Conservation (phyloP, 2,888 invertebrate species). For the Limenitis camilla region DNA sequence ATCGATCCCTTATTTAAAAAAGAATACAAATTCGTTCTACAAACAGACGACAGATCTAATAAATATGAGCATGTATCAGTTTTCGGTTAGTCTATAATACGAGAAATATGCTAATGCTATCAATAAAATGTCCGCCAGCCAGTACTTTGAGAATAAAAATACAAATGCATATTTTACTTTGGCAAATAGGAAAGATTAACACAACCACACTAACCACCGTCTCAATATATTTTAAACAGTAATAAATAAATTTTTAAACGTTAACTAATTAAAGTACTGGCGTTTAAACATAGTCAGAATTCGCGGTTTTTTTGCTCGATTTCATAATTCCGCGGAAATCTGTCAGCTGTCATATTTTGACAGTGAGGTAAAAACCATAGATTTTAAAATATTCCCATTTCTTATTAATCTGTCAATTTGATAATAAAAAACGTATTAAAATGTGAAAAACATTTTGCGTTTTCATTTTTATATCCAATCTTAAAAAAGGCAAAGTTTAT, state of each 20-base stretch:
- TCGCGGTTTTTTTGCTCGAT: constrained; percentile 25
- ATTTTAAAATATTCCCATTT: no score
- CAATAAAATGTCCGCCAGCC: constrained; percentile 42
- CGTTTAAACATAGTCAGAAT: constrained; percentile 33
- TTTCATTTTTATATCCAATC: no score
- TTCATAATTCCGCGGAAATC: not conserved
- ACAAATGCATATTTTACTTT: constrained; percentile 64
- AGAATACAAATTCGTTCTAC: no score
- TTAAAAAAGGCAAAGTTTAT: no score
- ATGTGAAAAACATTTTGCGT: no score
- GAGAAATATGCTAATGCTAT: constrained; percentile 52
- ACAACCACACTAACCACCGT: constrained; percentile 40
- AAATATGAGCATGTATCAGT: constrained; percentile 56
- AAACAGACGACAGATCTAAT: not conserved
- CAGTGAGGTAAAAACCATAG: no score
- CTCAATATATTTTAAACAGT: constrained; percentile 33
- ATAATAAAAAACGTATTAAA: no score
- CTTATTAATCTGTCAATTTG: no score
- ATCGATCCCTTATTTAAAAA: no score
- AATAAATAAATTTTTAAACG: constrained; percentile 45
- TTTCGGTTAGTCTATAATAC: constrained; percentile 48
- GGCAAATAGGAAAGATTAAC: constrained; percentile 50
- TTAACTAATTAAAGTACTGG: constrained; percentile 49
- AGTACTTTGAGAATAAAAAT: constrained; percentile 51
- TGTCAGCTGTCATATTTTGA: no score